A percentile compares a stretch with the other conserved stretches of the same genome.
Conservation (phyloP, 2,888 invertebrate genomes). For the Dasypogon diadema region DNA sequence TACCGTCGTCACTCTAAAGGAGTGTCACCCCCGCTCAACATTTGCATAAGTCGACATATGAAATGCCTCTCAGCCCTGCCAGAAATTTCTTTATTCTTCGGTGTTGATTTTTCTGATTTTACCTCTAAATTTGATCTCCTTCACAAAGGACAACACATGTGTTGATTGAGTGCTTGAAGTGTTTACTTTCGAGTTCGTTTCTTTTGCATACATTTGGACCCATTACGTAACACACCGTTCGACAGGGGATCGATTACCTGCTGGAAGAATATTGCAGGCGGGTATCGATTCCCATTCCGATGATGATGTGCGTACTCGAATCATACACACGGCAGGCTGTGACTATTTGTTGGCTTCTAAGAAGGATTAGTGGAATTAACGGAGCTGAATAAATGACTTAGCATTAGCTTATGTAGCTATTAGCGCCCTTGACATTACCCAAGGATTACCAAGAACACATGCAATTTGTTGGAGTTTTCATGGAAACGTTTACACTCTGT, state of each 20-base stretch:
- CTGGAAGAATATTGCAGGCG: not conserved
- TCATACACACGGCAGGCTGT: not conserved
- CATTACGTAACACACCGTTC: too few relatives aligned
- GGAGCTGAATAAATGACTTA: not conserved
- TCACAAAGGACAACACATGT: slow-evolving; percentile 5
- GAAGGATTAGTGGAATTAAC: slow-evolving; percentile 24
- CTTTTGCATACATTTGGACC: too few relatives aligned
- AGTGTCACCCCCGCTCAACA: too few relatives aligned
- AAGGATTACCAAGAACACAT: not conserved
- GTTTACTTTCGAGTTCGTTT: too few relatives aligned
- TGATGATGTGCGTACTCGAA: not conserved
- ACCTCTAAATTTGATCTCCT: not conserved
- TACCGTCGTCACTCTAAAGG: too few relatives aligned
- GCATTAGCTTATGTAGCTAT: not conserved
- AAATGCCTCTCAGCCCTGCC: too few relatives aligned
- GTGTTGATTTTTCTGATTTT: slow-evolving; percentile 9
- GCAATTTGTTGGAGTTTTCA: too few relatives aligned
- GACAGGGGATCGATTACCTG: not conserved
- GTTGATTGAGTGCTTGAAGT: not conserved
- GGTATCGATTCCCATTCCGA: not conserved
- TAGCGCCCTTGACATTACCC: slow-evolving; percentile 30
- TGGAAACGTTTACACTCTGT: not conserved
- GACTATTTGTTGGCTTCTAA: slow-evolving; percentile 37
- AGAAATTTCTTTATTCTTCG: too few relatives aligned
- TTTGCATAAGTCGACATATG: too few relatives aligned